Conservation (phyloP, 35 echinoderm and acorn worm species). For the Ptychodera flava region DNA sequence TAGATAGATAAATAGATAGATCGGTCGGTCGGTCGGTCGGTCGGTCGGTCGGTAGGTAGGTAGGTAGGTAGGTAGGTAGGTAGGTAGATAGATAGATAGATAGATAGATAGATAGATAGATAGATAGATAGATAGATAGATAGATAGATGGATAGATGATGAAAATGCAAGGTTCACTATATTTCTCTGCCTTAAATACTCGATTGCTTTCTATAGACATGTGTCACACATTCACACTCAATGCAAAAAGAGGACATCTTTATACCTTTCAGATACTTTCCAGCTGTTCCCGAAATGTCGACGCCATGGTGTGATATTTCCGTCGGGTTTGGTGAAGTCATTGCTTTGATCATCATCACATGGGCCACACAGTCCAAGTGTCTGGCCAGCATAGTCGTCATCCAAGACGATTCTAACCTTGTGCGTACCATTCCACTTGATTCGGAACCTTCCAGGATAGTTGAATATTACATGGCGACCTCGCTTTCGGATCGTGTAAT, state of each 20-base stretch:
- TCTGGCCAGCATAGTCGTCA: background rate
- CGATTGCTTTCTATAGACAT: background rate
- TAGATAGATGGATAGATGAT: too few species aligned
- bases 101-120: too few species aligned
- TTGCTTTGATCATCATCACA: background rate
- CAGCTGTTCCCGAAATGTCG: background rate
- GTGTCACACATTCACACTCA: too few species aligned
- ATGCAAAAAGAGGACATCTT: too few species aligned
- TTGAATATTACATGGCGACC: background rate
- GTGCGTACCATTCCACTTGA: background rate
- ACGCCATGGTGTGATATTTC: background rate
- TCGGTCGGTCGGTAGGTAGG: too few species aligned
- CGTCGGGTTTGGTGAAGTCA: background rate
- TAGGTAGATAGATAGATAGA: too few species aligned
- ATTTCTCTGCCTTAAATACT: too few species aligned
- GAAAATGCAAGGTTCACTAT: too few species aligned
- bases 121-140: too few species aligned
- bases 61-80: too few species aligned
- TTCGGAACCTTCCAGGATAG: background rate
- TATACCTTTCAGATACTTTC: background rate
- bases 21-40: too few species aligned
- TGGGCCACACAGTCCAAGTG: background rate
- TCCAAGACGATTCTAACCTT: background rate
- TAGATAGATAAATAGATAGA: too few species aligned
- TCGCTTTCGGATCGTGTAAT: background rate